Conservation (phyloP, 1,140 invertebrate species). For the Drosophila micromelanica region DNA sequence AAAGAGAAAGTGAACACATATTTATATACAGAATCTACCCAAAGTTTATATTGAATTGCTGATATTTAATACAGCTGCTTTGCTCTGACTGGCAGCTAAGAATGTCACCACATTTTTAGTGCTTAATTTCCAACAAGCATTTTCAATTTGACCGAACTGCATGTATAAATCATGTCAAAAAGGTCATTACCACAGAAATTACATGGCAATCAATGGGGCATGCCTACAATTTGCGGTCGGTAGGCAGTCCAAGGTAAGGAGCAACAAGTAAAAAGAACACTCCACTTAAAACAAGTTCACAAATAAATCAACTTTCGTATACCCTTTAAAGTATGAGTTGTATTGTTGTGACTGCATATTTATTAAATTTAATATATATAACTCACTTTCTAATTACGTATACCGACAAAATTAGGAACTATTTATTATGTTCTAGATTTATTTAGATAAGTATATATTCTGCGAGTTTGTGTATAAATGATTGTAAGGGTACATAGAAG, state of each 20-base stretch:
- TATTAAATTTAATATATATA: too few relatives aligned
- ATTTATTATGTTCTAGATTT: too few relatives aligned
- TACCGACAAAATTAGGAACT: too few relatives aligned
- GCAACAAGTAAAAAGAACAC: conserved; percentile 39
- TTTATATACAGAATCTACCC: neutral
- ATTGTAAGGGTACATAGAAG: neutral
- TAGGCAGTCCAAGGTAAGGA: conserved; percentile 33
- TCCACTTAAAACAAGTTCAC: neutral
- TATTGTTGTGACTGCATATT: neutral
- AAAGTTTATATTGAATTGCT: neutral
- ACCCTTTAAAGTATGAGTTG: neutral
- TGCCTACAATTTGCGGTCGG: conserved; percentile 51
- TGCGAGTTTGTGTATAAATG: too few relatives aligned
- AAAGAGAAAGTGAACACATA: too few relatives aligned
- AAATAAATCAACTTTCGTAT: neutral
- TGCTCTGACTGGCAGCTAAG: neutral
- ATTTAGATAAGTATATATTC: too few relatives aligned
- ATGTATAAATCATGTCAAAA: conserved; percentile 36
- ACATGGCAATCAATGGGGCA: conserved; percentile 25
- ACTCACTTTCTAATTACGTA: too few relatives aligned
- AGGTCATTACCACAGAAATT: conserved; percentile 46
- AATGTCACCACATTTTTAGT: conserved; percentile 3
- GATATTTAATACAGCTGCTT: neutral
- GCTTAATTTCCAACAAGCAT: conserved; percentile 2
- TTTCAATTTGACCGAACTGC: conserved; percentile 29